A percentile compares a stretch with the other conserved stretches of the same genome.
Evolutionary conservation across 1,140 invertebrate genomes (phyloP).

Genomic region (Dendroctonus valens): DNA sequence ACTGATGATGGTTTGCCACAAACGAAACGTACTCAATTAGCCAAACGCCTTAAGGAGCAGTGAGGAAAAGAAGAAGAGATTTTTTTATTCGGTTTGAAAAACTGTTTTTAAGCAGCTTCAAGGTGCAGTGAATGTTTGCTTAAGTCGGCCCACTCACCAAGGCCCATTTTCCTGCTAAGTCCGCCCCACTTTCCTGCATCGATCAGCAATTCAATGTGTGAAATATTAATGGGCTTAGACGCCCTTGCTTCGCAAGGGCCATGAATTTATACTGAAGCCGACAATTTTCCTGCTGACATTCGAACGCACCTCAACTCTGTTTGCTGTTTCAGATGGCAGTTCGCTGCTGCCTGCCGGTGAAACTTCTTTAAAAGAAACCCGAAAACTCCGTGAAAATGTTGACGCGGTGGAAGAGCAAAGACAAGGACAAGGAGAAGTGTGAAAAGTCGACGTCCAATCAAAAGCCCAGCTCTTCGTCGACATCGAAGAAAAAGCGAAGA

Average conservation of each 20-base stretch:
- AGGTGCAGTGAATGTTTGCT: too few species aligned
- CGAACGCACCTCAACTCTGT: neutral
- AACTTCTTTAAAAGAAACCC: too few species aligned
- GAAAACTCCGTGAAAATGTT: constrained; percentile 39
- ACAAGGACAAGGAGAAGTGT: constrained; percentile 51
- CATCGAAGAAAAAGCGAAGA: constrained; percentile 48
- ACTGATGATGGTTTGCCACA: too few species aligned
- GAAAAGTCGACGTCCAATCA: constrained; percentile 45
- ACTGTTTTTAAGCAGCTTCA: too few species aligned
- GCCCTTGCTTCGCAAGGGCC: too few species aligned
- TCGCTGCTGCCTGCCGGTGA: too few species aligned
- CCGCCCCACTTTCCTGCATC: neutral
- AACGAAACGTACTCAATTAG: too few species aligned
- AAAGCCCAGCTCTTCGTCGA: constrained; percentile 39
- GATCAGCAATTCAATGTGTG: constrained; percentile 13
- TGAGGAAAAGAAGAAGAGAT: too few species aligned
- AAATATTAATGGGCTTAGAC: constrained; percentile 11
- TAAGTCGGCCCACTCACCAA: too few species aligned
- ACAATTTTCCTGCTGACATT: neutral
- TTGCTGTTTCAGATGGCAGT: too few species aligned
- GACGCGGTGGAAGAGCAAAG: constrained; percentile 51
- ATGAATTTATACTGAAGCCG: neutral
- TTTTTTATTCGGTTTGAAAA: too few species aligned
- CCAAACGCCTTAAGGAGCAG: too few species aligned
- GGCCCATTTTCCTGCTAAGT: constrained; percentile 6